Conservation (phyloP, 2,888 invertebrate genomes). For the Acrobasis consociella region DNA sequence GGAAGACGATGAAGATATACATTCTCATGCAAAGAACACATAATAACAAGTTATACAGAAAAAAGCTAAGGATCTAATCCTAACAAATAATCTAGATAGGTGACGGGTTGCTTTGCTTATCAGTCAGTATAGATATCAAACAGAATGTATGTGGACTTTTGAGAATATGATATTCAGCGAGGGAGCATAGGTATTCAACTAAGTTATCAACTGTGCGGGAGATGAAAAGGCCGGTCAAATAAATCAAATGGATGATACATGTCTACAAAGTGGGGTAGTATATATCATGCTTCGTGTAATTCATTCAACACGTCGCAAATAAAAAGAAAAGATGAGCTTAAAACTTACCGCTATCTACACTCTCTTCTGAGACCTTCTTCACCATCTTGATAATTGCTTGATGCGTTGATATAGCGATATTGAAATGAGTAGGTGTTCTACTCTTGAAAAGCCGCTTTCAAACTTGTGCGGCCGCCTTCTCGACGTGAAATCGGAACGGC, state of each 20-base stretch:
- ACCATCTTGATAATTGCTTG: constrained; percentile 76
- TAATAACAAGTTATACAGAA: not conserved
- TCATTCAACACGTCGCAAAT: constrained; percentile 24
- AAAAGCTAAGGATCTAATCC: constrained; percentile 1
- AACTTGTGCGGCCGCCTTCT: constrained; percentile 79
- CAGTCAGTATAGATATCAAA: not conserved
- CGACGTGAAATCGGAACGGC: constrained; percentile 80
- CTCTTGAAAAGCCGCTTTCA: constrained; percentile 82
- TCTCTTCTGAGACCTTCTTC: constrained; percentile 82
- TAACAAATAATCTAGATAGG: constrained; percentile 1
- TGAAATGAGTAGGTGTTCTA: constrained; percentile 75
- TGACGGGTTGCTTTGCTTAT: not conserved
- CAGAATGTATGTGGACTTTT: no score
- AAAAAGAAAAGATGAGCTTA: constrained; percentile 30
- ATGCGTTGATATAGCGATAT: constrained; percentile 71
- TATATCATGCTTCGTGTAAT: constrained; percentile 1
- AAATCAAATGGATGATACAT: constrained; percentile 31
- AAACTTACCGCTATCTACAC: constrained; percentile 80
- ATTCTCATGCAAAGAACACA: not conserved
- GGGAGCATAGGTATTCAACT: no score
- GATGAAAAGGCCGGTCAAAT: constrained; percentile 42
- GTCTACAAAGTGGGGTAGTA: constrained; percentile 25
- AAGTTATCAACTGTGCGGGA: constrained; percentile 45
- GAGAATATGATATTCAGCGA: no score
- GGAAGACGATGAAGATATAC: not conserved